These are phyloP conservation scores for Ophioninae sp. DNA, from an alignment of 2,888 invertebrate species.

Conservation along the genomic window DNA sequence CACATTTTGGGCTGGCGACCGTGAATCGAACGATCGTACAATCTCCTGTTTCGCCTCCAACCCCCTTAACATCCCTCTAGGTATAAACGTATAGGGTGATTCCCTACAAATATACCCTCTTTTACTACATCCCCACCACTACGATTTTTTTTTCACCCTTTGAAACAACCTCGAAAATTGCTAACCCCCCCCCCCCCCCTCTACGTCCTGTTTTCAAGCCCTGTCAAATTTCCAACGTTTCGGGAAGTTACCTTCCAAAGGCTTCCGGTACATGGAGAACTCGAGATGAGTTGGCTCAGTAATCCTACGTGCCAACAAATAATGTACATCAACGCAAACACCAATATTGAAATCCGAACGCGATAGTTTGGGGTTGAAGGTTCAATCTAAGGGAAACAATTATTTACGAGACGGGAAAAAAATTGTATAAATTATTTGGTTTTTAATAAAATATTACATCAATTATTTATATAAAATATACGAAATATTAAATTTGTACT, in stretches of 20 bases:
- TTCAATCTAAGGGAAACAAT: too few relatives aligned
- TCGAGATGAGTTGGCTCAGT: constrained; percentile 31
- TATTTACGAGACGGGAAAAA: too few relatives aligned
- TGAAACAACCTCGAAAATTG: constrained; percentile 7
- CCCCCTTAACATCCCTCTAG: not conserved
- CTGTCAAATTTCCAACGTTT: constrained; percentile 42
- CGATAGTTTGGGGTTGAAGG: not conserved
- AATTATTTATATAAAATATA: too few relatives aligned
- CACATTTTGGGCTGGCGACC: constrained; percentile 60
- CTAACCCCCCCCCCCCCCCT: constrained; percentile 1
- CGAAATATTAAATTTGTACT: too few relatives aligned
- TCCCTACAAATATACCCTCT: not conserved
- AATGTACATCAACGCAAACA: constrained; percentile 17
- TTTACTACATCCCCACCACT: not conserved
- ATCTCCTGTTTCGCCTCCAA: constrained; percentile 44
- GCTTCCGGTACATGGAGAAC: constrained; percentile 49
- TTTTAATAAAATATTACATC: too few relatives aligned
- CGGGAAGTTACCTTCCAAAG: constrained; percentile 28
- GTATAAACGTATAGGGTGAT: not conserved
- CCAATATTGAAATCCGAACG: not conserved
- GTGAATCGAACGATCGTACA: constrained; percentile 57
- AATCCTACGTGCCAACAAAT: constrained; percentile 42
- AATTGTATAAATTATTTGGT: too few relatives aligned
- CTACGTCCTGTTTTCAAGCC: not conserved
- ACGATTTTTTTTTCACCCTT: not conserved